A percentile compares a stretch with the other conserved stretches of the same genome.
Evolutionary conservation across 2,113 vertebrate genomes (phyloP).

Genomic region (Pseudolaguvia tuberculata): DNA sequence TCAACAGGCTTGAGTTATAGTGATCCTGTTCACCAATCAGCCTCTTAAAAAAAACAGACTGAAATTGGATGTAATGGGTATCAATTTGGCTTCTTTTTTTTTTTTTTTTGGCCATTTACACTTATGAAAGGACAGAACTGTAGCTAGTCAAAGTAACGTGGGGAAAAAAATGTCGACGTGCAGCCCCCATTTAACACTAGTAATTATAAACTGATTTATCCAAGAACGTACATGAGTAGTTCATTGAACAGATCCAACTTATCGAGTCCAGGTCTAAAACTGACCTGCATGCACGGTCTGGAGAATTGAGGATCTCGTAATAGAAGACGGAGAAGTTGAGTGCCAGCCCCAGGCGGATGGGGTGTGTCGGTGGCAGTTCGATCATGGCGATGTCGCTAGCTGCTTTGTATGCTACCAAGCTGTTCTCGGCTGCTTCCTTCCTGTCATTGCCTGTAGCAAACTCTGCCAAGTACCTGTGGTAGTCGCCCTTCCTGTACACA

Average conservation of each 20-base stretch:
- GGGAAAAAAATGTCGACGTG: no score
- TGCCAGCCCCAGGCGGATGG: constrained; percentile 91
- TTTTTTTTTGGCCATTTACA: no score
- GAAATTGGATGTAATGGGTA: no score
- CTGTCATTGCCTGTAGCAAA: constrained; percentile 95
- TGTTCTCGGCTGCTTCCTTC: constrained; percentile 97
- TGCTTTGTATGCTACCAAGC: constrained; percentile 94
- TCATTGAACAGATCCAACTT: not conserved
- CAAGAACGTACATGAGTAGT: no score
- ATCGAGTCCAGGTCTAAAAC: constrained; percentile 30
- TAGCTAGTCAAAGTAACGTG: no score
- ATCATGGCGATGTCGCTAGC: constrained; percentile 95
- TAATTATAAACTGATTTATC: no score
- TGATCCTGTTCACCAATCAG: no score
- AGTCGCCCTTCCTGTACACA: constrained; percentile 90
- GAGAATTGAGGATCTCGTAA: constrained; percentile 99
- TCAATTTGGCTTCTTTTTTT: no score
- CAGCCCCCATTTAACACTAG: no score
- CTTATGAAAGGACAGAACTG: no score
- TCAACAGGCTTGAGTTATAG: no score
- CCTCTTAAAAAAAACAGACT: no score
- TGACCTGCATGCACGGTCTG: constrained; percentile 94
- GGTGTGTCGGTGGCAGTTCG: constrained; percentile 93
- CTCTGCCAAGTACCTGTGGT: constrained; percentile 98
- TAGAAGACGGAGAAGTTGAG: constrained; percentile 99